phyloP scores from a whole-genome alignment of 2,888 invertebrate genomes.

The Xylocampa areola region DNA sequence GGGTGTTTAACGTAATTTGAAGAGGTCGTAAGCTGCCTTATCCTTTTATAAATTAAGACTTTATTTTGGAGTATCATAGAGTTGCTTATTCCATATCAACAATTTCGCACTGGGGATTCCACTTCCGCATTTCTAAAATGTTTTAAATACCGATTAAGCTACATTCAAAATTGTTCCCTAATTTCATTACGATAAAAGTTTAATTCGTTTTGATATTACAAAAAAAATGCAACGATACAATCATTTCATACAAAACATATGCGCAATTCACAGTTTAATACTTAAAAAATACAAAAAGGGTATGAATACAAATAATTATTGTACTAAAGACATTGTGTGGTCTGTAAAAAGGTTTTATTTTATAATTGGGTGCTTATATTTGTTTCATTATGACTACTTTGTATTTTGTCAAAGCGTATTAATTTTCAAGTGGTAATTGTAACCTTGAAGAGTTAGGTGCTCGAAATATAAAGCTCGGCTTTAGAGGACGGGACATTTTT shows the following conservation, averaged over 20 bases:
- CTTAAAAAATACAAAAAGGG: conserved; percentile 60
- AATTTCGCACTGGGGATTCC: conserved; percentile 7
- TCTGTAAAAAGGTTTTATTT: conserved; percentile 56
- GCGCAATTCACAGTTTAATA: conserved; percentile 71
- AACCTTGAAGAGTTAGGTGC: conserved; percentile 27
- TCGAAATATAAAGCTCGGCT: conserved; percentile 29
- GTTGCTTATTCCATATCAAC: neutral
- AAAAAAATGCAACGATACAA: conserved; percentile 40
- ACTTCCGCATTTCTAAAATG: neutral
- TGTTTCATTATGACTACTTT: conserved; percentile 60
- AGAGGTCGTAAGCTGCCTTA: neutral
- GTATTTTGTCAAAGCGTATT: conserved; percentile 52
- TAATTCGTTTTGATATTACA: neutral
- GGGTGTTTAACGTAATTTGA: neutral
- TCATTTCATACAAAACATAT: conserved; percentile 73
- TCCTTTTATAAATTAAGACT: neutral
- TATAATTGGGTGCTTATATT: conserved; percentile 65
- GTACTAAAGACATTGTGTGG: conserved; percentile 77
- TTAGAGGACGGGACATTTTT: too few species aligned
- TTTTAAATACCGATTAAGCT: neutral
- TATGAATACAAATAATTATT: conserved; percentile 67
- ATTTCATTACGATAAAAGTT: rapidly evolving
- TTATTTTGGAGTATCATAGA: rapidly evolving
- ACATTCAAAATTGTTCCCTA: neutral
- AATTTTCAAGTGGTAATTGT: conserved; percentile 48